Percentiles rank a stretch among this genome's conserved stretches.
Conservation (phyloP, 1,140 invertebrate genomes). For the Drosophila mauritiana region DNA sequence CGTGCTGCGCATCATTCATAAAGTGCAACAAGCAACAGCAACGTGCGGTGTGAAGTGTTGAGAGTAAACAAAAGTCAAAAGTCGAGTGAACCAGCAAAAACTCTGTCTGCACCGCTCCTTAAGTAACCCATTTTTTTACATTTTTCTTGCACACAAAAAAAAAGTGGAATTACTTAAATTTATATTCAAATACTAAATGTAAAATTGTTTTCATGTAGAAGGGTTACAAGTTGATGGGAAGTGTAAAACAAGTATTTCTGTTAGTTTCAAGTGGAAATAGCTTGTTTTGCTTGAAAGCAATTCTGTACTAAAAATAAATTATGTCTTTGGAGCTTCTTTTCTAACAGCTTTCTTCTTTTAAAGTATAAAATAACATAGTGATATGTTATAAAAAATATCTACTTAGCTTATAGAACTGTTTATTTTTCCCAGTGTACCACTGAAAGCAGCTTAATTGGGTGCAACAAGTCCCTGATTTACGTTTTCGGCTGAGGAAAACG, state of each 20-base stretch:
- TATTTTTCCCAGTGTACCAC: neutral
- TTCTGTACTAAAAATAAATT: too few relatives aligned
- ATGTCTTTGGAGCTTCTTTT: neutral
- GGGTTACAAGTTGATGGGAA: too few relatives aligned
- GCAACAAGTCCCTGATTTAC: slow-evolving; percentile 48
- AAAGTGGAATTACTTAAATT: neutral
- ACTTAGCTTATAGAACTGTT: neutral
- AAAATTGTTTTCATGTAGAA: neutral
- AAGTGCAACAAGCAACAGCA: slow-evolving; percentile 46
- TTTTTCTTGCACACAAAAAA: neutral
- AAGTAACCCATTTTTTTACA: neutral
- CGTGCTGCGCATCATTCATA: slow-evolving; percentile 72
- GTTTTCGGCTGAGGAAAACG: slow-evolving; percentile 21
- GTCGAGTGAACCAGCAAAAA: slow-evolving; percentile 9
- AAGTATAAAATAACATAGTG: too few relatives aligned
- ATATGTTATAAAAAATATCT: neutral
- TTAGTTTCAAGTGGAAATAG: too few relatives aligned
- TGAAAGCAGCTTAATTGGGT: slow-evolving; percentile 39
- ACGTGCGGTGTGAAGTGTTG: slow-evolving; percentile 41
- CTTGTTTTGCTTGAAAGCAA: too few relatives aligned
- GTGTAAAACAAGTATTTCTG: too few relatives aligned
- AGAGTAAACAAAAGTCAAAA: slow-evolving; percentile 47
- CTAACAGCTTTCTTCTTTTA: too few relatives aligned
- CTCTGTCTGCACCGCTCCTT: neutral
- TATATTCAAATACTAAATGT: neutral